phyloP scores from a whole-genome alignment of 2,888 invertebrate genomes.

The Nymphalis c-album region DNA sequence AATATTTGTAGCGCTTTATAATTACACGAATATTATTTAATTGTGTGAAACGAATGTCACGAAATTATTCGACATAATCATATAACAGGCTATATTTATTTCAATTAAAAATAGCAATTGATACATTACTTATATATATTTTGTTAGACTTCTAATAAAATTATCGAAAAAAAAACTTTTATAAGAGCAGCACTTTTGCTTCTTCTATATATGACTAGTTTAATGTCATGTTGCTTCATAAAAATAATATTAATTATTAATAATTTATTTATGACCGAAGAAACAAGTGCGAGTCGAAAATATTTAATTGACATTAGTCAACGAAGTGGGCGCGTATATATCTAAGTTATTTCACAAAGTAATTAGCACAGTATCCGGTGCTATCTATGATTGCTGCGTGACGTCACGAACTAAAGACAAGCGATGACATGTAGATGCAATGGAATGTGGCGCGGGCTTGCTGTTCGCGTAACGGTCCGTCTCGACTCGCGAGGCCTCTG shows the following conservation, averaged over 20 bases:
- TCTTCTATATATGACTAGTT: too few species aligned
- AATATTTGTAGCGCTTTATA: constrained; percentile 22
- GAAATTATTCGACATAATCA: neutral
- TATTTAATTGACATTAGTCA: constrained; percentile 8
- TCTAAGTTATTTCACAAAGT: constrained; percentile 8
- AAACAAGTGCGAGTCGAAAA: neutral
- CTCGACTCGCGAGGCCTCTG: constrained; percentile 48
- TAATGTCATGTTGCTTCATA: too few species aligned
- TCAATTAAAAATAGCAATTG: too few species aligned
- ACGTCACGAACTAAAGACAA: constrained; percentile 45
- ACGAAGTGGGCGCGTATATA: neutral
- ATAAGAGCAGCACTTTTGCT: too few species aligned
- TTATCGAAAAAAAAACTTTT: too few species aligned
- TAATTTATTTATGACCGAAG: neutral
- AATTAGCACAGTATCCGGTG: constrained; percentile 39
- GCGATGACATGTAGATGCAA: constrained; percentile 53
- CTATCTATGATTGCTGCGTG: constrained; percentile 42
- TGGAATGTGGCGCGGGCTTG: constrained; percentile 45
- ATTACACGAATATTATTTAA: neutral
- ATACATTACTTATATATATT: too few species aligned
- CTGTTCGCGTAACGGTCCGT: constrained; percentile 57
- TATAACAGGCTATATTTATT: too few species aligned
- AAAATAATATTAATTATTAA: neutral
- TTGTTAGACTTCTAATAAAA: too few species aligned
- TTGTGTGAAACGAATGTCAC: neutral